Conservation (phyloP, 53 echinoderm and acorn worm genomes). For the Henricia sp. region DNA sequence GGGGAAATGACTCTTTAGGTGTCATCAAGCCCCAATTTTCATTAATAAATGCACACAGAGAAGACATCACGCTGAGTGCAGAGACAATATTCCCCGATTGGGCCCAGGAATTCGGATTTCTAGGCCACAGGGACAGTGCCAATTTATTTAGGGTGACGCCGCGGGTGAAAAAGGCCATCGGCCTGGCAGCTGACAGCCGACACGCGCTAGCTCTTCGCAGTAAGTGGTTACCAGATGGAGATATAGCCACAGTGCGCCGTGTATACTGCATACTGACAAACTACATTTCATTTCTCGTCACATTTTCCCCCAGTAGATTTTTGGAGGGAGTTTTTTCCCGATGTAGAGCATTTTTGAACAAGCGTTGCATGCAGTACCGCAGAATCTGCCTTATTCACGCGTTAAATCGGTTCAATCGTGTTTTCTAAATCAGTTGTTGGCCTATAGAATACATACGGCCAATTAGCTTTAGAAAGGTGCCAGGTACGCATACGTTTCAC, state of each 20-base stretch:
- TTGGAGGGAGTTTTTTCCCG: too few species aligned
- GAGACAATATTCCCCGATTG: background rate
- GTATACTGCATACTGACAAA: background rate
- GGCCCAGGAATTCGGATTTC: background rate
- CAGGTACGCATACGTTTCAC: too few species aligned
- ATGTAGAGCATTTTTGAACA: too few species aligned
- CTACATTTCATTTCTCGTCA: too few species aligned
- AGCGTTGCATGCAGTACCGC: too few species aligned
- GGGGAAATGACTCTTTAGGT: too few species aligned
- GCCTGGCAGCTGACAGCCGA: background rate
- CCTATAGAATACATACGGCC: too few species aligned
- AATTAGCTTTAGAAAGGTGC: too few species aligned
- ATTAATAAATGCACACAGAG: constrained; percentile 7
- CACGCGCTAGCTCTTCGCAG: background rate
- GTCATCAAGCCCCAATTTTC: constrained; percentile 15
- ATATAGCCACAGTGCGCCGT: background rate
- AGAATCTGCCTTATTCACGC: too few species aligned
- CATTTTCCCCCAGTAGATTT: background rate
- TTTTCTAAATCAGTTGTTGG: too few species aligned
- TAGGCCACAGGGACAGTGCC: constrained; percentile 7
- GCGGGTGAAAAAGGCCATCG: background rate
- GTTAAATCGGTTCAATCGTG: too few species aligned
- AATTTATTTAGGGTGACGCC: constrained; percentile 1
- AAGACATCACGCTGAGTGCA: constrained; percentile 34
- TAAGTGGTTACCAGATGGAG: constrained; percentile 32